Conservation (phyloP, 1,140 invertebrate species). For the Megathymus violae region DNA sequence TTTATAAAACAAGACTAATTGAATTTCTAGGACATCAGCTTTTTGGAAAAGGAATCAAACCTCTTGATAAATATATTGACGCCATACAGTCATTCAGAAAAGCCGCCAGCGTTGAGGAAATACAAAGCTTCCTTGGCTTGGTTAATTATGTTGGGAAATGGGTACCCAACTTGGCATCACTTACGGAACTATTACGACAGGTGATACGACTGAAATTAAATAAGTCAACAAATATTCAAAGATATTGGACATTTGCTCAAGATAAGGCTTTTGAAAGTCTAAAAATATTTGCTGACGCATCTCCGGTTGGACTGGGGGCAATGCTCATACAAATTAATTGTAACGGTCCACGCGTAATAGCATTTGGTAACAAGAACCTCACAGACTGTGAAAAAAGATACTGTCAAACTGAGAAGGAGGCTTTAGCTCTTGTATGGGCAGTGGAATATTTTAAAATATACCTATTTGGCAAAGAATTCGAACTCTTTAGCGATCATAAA, state of each 20-base stretch:
- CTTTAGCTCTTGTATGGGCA: conserved; percentile 49
- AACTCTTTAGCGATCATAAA: conserved; percentile 62
- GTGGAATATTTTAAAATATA: conserved; percentile 41
- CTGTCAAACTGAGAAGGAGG: conserved; percentile 55
- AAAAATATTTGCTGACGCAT: conserved; percentile 72
- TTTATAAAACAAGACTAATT: conserved; percentile 38
- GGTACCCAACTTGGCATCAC: conserved; percentile 53
- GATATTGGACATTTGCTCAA: conserved; percentile 1
- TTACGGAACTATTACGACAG: conserved; percentile 44
- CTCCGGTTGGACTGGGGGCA: conserved; percentile 68
- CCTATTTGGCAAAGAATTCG: conserved; percentile 53
- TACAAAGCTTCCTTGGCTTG: conserved; percentile 58
- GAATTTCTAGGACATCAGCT: conserved; percentile 55
- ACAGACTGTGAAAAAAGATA: conserved; percentile 48
- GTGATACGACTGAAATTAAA: conserved; percentile 36
- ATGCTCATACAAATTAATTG: conserved; percentile 55
- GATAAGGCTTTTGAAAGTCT: conserved; percentile 13
- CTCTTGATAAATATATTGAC: conserved; percentile 31
- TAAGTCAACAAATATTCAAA: conserved; percentile 1
- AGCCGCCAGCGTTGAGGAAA: conserved; percentile 41
- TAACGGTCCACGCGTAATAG: conserved; percentile 42
- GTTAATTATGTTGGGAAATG: conserved; percentile 57
- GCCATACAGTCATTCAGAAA: conserved; percentile 36
- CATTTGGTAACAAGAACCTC: conserved; percentile 46
- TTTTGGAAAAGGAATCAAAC: conserved; percentile 39